Evolutionary conservation across 2,797 vertebrate genomes (phyloP), one percentile per base, ranked within the genome.

Genomic region (Ceryle rudis): DNA sequence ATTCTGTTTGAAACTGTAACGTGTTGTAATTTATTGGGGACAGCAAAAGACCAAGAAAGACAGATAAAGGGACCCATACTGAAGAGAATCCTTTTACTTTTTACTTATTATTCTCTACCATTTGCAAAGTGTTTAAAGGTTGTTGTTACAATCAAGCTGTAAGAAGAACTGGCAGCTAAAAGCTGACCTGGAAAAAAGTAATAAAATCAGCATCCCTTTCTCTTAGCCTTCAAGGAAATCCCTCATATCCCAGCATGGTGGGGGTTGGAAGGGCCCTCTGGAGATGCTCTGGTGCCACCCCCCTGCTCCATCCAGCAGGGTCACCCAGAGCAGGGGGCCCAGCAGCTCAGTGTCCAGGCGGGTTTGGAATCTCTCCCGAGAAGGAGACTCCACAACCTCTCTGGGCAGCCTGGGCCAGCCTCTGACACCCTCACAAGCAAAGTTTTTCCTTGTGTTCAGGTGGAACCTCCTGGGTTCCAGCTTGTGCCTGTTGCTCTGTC

Each of bases 151-250:
- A 62, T 39, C 37, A 28, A 51, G 62, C 14, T 72, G 67, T 84
- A 79, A 14, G n/a, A 86, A 84, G 58, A 92, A 66, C 33, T 90
- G 82, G 73, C 44, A 94, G 64, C 46, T 61, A 82, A 10, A 64
- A 69, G 8, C 33, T 62, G 49, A 75, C 69, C 42, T 78, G 26
- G 33, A 66, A 33, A 47, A 33, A n/a, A 31, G 31, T 11, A 35
- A 41, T 15, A 58, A 62, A 54, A 47, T 3, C 11, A 44, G 46
- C 33, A 44, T 51, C 60, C 11, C 18, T 52, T 89, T 57, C 67
- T 84, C 60, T 77, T 67, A 89, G 55, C 55, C 58, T 75, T 87
- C 64, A 87, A 89, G 86, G 67, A 91, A 92, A 86, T 66, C 78
- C 69, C 9, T 87, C 29, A 23, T 9, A 21, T n/a, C 29, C 12